Evolutionary conservation across 2,797 vertebrate genomes (phyloP), one percentile per base, ranked within the genome.

Genomic region (Aeoliscus strigatus): DNA sequence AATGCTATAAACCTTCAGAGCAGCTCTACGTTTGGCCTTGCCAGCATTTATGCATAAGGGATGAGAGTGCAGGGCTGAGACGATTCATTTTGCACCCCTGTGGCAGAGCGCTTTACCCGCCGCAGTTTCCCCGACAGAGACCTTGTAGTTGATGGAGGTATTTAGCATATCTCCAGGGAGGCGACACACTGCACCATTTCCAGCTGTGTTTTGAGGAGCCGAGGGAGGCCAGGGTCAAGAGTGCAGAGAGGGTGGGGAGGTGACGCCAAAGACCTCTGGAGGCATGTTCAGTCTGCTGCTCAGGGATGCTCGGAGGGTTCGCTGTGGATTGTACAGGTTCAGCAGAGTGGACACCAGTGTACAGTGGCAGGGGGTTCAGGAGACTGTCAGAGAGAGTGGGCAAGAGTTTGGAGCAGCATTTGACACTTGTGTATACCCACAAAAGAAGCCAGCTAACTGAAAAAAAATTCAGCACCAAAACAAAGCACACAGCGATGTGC

Each of bases 1-100:
- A 42, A 51, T 9, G 30, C 12, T 2, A 12, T 50, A n/a, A n/a
- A n/a, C n/a, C n/a, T n/a, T n/a, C n/a, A n/a, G n/a, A n/a, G n/a
- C n/a, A n/a, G n/a, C n/a, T n/a, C n/a, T n/a, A n/a, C n/a, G n/a
- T n/a, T 41, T 40, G 62, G 55, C 55, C 52, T 54, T 37, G 37
- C 49, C 51, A 42, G 59, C 29, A 31, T 51, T 79, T 70, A 70
- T 74, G 52, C 66, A 41, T 62, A 74, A 80, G 45, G 41, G 43
- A n/a, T n/a, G n/a, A n/a, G n/a, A n/a, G n/a, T n/a, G n/a, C n/a
- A n/a, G n/a, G n/a, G n/a, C n/a, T n/a, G n/a, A n/a, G n/a, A n/a
- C n/a, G 14, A 66, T 69, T 65, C 48, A 48, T 69, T 68, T 55
- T 62, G 51, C 50, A 62, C 41, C 69, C 47, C 52, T 9, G 43